phyloP scores from a whole-genome alignment of 2,888 invertebrate species.

The Pheosia gnoma region DNA sequence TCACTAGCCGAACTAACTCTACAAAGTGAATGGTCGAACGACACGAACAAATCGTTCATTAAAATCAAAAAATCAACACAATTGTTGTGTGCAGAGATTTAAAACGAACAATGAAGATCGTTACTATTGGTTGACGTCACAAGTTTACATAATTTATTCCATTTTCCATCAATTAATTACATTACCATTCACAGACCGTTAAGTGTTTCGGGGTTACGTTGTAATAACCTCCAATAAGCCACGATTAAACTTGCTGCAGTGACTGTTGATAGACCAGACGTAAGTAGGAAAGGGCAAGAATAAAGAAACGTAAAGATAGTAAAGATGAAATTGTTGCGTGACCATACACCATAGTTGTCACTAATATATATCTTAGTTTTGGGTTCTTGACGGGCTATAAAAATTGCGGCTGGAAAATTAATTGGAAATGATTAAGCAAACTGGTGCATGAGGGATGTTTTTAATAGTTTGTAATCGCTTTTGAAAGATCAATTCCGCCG shows the following conservation, averaged over 20 bases:
- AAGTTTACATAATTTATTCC: slow-evolving; percentile 13
- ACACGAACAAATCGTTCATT: slow-evolving; percentile 36
- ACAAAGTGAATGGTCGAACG: slow-evolving; percentile 15
- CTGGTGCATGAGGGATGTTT: not conserved
- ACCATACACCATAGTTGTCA: not conserved
- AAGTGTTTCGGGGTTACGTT: slow-evolving; percentile 18
- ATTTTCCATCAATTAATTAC: slow-evolving; percentile 27
- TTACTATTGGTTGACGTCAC: slow-evolving; percentile 36
- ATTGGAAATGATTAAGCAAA: not conserved
- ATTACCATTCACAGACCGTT: slow-evolving; percentile 33
- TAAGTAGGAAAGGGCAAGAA: not conserved
- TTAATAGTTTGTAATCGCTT: not conserved
- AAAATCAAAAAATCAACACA: slow-evolving; percentile 30
- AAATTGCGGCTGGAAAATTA: not conserved
- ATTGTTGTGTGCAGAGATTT: slow-evolving; percentile 31
- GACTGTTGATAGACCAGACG: too few relatives aligned
- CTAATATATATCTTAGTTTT: not conserved
- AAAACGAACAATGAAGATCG: slow-evolving; percentile 38
- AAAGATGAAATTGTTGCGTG: not conserved
- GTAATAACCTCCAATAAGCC: slow-evolving; percentile 10
- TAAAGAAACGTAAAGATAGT: not conserved
- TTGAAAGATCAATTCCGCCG: not conserved
- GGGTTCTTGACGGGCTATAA: not conserved
- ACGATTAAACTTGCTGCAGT: too few relatives aligned
- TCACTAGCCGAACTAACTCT: not conserved